A percentile compares a stretch with the other conserved stretches of the same genome.
These are phyloP conservation scores for Bugulina stolonifera DNA, from an alignment of 2,888 invertebrate genomes.

Conservation along the genomic window DNA sequence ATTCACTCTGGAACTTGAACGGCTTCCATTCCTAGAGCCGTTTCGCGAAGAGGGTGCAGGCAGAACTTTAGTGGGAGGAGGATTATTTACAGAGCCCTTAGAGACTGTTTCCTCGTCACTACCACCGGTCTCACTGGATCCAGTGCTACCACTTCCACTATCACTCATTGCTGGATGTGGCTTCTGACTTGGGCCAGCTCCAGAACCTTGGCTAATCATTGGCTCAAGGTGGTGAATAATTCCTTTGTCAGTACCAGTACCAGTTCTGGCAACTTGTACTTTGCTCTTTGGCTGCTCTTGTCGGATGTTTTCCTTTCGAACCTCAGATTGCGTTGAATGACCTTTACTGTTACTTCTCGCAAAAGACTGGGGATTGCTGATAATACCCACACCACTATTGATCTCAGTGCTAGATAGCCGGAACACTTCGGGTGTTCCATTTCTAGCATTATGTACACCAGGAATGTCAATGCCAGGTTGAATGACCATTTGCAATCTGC, in stretches of 20 bases:
- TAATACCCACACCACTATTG: background rate
- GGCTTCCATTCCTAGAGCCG: background rate
- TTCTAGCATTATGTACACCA: background rate
- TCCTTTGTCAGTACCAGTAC: background rate
- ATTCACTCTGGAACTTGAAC: background rate
- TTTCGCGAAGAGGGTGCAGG: background rate
- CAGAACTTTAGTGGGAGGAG: background rate
- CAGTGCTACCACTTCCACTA: background rate
- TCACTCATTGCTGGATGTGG: background rate
- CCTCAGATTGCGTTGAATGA: background rate
- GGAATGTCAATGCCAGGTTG: slow-evolving; percentile 8
- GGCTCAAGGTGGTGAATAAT: background rate
- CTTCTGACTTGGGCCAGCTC: background rate
- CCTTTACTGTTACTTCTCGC: background rate
- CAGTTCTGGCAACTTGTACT: background rate
- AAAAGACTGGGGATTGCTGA: background rate
- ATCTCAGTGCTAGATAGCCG: background rate
- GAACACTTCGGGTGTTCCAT: background rate
- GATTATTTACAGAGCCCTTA: background rate
- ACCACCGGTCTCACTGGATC: background rate
- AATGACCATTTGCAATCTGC: background rate
- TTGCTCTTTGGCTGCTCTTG: background rate
- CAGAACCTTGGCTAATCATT: background rate
- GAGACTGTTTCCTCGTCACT: background rate
- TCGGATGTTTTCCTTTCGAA: background rate